A percentile compares a stretch with the other conserved stretches of the same genome.
Conservation (phyloP, 1,140 invertebrate species). For the Myzus persicae region DNA sequence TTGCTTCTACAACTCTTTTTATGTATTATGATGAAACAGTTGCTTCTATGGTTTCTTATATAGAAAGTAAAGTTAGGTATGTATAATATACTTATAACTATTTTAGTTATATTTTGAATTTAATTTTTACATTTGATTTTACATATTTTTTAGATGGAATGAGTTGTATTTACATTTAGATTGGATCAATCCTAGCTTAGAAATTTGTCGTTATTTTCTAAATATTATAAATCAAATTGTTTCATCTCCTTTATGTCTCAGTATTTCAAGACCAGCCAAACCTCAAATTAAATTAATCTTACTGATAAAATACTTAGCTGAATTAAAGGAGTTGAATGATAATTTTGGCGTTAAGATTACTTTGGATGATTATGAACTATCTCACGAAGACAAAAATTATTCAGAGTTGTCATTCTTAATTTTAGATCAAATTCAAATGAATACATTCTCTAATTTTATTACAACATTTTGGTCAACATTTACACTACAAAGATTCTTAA, state of each 20-base stretch:
- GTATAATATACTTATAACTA: neutral
- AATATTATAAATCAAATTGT: constrained; percentile 54
- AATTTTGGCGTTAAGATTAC: constrained; percentile 40
- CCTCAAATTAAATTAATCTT: constrained; percentile 42
- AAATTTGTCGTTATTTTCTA: constrained; percentile 36
- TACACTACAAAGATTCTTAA: constrained; percentile 49
- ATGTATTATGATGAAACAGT: constrained; percentile 54
- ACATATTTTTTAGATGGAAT: constrained; percentile 28
- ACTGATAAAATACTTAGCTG: constrained; percentile 31
- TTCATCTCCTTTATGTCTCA: constrained; percentile 51
- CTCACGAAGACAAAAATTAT: constrained; percentile 48
- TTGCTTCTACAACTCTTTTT: constrained; percentile 44
- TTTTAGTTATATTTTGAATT: neutral
- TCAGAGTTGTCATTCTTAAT: constrained; percentile 48
- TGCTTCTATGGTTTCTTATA: constrained; percentile 32
- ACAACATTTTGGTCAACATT: constrained; percentile 42
- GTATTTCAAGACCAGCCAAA: constrained; percentile 34
- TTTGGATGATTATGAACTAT: constrained; percentile 45
- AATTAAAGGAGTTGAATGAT: constrained; percentile 55
- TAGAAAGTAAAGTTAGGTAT: constrained; percentile 54
- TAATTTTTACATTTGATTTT: neutral
- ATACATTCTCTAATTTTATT: constrained; percentile 39
- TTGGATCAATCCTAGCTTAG: constrained; percentile 51
- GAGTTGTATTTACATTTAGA: constrained; percentile 48
- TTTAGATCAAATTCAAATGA: constrained; percentile 52